Evolutionary conservation across 2,888 invertebrate genomes (phyloP).

Genomic region (Tenthredo notha): DNA sequence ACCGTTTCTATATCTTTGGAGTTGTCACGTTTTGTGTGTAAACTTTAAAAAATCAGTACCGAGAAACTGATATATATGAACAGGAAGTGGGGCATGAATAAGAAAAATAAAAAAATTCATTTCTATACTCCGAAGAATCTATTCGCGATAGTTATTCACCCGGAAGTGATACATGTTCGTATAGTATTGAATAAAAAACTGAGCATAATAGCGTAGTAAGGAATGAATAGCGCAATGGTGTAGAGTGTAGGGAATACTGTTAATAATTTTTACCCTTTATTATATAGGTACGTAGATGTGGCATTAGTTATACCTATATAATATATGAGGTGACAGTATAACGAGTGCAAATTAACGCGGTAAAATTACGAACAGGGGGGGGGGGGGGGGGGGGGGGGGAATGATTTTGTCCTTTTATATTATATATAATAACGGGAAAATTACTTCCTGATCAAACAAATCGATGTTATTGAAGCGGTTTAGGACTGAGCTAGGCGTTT

Average conservation of each 20-base stretch:
- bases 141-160: not conserved
- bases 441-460: conserved; percentile 32
- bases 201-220: not conserved
- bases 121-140: not conserved
- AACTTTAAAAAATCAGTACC: not conserved
- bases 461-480: conserved; percentile 26
- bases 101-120: not conserved
- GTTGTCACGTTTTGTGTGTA: not conserved
- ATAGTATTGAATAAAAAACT: not conserved
- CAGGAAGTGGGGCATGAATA: not conserved
- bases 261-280: not conserved
- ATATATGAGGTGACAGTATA: conserved; percentile 4
- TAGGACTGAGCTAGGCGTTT: not conserved
- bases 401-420: not conserved
- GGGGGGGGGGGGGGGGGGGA: conserved; percentile 6
- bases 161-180: not conserved
- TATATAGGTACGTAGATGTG: not conserved
- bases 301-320: not conserved
- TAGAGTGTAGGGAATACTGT: not conserved
- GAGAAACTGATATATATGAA: not conserved
- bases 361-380: conserved; percentile 30
- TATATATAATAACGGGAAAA: conserved; percentile 4
- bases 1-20: not conserved
- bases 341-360: conserved; percentile 1
- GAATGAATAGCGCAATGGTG: not conserved